Evolutionary conservation across 2,113 vertebrate species (phyloP).

Genomic region (Notechis scutatus): DNA sequence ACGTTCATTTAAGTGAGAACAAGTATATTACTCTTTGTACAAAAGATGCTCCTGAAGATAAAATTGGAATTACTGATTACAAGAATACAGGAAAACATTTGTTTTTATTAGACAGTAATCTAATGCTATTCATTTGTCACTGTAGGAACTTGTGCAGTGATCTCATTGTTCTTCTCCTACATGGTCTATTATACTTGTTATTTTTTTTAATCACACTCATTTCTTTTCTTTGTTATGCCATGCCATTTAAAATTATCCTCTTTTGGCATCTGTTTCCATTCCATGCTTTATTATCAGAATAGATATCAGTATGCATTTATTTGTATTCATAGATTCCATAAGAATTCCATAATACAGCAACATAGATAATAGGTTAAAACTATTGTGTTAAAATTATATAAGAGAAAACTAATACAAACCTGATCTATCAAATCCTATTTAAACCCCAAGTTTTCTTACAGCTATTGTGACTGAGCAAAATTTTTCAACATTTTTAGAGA

Average conservation of each 20-base stretch:
- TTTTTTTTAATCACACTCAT: neutral
- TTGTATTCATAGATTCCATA: neutral
- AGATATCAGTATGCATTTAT: neutral
- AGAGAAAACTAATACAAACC: neutral
- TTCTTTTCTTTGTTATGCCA: fast-evolving
- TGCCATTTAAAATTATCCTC: neutral
- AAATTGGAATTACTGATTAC: neutral
- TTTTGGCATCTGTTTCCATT: neutral
- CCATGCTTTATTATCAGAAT: neutral
- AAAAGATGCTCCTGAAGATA: neutral
- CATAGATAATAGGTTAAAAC: neutral
- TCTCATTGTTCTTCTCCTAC: neutral
- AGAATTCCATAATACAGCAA: neutral
- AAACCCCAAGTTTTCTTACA: neutral
- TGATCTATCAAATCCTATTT: neutral
- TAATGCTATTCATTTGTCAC: neutral
- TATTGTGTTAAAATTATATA: neutral
- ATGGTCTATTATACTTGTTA: neutral
- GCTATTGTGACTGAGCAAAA: neutral
- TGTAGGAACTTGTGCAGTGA: neutral
- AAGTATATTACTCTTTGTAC: neutral
- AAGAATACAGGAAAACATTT: neutral
- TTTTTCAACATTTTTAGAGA: neutral
- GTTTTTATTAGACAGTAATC: neutral
- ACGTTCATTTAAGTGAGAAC: neutral